Evolutionary conservation across 2,113 vertebrate species (phyloP).

Genomic region (Pangasianodon gigas): DNA sequence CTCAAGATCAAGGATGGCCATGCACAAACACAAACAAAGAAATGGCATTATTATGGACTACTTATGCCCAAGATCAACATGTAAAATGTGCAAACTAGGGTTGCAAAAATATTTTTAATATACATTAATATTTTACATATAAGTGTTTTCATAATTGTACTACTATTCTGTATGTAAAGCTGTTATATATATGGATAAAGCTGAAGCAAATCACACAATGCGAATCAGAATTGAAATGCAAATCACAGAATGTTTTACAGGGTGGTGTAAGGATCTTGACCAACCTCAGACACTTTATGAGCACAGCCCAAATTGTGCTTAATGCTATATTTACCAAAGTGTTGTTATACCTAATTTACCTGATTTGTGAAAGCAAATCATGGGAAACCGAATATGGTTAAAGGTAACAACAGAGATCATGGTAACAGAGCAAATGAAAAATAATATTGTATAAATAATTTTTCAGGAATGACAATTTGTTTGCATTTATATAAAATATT

Average conservation of each 20-base stretch:
- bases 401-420: neutral
- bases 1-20: neutral
- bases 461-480: neutral
- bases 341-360: neutral
- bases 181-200: neutral
- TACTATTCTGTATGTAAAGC: neutral
- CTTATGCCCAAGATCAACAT: conserved; percentile 35
- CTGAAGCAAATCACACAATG: neutral
- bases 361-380: neutral
- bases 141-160: neutral
- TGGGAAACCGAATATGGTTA: neutral
- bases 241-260: neutral
- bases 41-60: conserved; percentile 22
- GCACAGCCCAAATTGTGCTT: neutral
- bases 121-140: neutral
- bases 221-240: no score
- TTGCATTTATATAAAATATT: neutral
- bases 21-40: neutral
- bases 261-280: neutral
- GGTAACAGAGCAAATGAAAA: neutral
- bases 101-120: neutral
- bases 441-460: neutral
- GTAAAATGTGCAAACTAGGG: neutral
- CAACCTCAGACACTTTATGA: neutral
- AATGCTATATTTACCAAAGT: neutral